Conservation (phyloP, 2,888 invertebrate genomes). For the Dendrolimus pini region DNA sequence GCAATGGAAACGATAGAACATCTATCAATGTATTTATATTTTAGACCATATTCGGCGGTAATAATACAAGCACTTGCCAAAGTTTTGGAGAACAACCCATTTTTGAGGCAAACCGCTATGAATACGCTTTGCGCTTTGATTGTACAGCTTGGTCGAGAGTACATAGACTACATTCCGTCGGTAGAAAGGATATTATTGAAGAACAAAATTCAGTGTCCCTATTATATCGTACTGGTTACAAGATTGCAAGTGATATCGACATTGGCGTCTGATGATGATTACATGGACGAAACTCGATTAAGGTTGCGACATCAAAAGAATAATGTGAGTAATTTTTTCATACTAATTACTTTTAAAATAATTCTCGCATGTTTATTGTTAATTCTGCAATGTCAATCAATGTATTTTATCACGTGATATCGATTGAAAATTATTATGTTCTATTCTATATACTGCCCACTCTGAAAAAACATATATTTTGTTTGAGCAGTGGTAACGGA, state of each 20-base stretch:
- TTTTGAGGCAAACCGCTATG: slow-evolving; percentile 88
- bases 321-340: slow-evolving; percentile 67
- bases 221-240: slow-evolving; percentile 88
- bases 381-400: too few species aligned
- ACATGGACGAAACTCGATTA: slow-evolving; percentile 79
- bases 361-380: too few species aligned
- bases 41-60: slow-evolving; percentile 93
- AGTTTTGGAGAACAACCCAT: slow-evolving; percentile 87
- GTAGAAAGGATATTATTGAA: slow-evolving; percentile 90
- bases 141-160: slow-evolving; percentile 93
- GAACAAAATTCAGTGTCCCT: slow-evolving; percentile 85
- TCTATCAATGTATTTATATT: slow-evolving; percentile 91
- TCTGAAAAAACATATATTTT: too few species aligned
- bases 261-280: slow-evolving; percentile 85
- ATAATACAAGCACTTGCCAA: slow-evolving; percentile 96
- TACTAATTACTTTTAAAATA: background rate
- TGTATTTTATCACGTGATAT: too few species aligned
- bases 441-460: background rate
- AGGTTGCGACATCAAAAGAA: slow-evolving; percentile 82
- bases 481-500: too few species aligned
- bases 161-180: slow-evolving; percentile 93
- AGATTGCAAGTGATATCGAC: slow-evolving; percentile 86
- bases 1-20: slow-evolving; percentile 92
- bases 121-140: slow-evolving; percentile 92
- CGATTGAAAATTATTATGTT: background rate